phyloP scores from a whole-genome alignment of 2,113 vertebrate genomes.

The Falco punctatus region DNA sequence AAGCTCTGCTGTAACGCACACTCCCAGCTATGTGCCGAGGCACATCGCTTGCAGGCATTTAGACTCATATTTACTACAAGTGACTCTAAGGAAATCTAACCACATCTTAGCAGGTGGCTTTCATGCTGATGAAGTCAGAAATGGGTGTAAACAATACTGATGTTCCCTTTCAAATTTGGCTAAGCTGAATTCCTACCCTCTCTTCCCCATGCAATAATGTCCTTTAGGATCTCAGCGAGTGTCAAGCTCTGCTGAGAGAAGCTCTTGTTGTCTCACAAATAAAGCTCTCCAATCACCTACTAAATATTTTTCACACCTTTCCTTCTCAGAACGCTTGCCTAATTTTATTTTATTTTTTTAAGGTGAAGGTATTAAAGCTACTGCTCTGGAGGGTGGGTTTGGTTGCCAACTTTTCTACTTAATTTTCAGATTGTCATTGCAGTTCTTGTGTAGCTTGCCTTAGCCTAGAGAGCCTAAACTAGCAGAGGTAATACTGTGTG shows the following conservation, averaged over 20 bases:
- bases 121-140: neutral
- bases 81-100: neutral
- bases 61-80: neutral
- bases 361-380: neutral
- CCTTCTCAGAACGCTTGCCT: neutral
- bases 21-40: neutral
- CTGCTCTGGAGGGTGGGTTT: neutral
- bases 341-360: neutral
- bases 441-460: neutral
- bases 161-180: neutral
- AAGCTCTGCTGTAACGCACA: fast-evolving
- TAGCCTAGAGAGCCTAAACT: neutral
- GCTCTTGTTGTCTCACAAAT: neutral
- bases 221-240: neutral
- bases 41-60: neutral
- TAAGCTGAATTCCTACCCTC: neutral
- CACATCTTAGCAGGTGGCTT: neutral
- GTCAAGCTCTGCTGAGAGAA: neutral
- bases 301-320: neutral
- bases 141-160: neutral
- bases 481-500: neutral
- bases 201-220: neutral
- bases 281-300: neutral
- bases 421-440: neutral
- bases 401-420: neutral